A percentile compares a stretch with the other conserved stretches of the same genome.
These are phyloP conservation scores for Parnassius glacialis DNA, from an alignment of 2,888 invertebrate species.

Conservation along the genomic window DNA sequence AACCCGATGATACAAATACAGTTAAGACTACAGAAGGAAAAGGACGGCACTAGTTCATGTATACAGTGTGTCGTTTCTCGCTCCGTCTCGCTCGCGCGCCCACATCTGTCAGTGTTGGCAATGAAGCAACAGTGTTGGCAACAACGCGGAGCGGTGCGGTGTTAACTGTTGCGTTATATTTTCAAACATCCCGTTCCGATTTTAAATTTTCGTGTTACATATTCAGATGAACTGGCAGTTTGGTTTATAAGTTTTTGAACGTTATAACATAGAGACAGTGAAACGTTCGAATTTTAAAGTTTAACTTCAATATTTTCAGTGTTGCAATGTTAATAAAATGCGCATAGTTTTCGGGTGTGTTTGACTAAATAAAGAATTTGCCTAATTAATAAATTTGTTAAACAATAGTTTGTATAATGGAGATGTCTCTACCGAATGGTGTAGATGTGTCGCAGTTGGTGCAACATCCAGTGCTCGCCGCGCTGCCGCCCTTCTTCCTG, in stretches of 20 bases:
- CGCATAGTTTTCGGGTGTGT: constrained; percentile 23
- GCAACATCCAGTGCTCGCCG: constrained; percentile 91
- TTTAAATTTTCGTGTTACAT: constrained; percentile 3
- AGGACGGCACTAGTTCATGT: constrained; percentile 56
- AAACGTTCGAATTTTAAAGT: neutral
- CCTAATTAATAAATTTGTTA: neutral
- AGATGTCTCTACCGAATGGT: constrained; percentile 91
- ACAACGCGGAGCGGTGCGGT: constrained; percentile 57
- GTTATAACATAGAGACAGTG: neutral
- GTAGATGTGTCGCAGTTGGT: constrained; percentile 93
- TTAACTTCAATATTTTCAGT: constrained; percentile 7
- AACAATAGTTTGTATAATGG: constrained; percentile 45
- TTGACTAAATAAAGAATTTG: constrained; percentile 2
- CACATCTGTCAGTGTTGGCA: constrained; percentile 54
- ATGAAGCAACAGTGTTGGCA: constrained; percentile 74
- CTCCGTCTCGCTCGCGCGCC: constrained; percentile 53
- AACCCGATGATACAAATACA: constrained; percentile 80
- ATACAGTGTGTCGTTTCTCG: constrained; percentile 70
- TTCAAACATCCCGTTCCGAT: constrained; percentile 25
- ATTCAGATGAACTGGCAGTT: neutral
- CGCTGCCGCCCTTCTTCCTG: constrained; percentile 92
- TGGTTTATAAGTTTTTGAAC: neutral
- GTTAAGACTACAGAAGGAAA: constrained; percentile 69
- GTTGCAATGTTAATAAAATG: constrained; percentile 25
- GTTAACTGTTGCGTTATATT: constrained; percentile 43